Conservation (phyloP, 2,113 vertebrate species). For the Ivindomyrus marchei region DNA sequence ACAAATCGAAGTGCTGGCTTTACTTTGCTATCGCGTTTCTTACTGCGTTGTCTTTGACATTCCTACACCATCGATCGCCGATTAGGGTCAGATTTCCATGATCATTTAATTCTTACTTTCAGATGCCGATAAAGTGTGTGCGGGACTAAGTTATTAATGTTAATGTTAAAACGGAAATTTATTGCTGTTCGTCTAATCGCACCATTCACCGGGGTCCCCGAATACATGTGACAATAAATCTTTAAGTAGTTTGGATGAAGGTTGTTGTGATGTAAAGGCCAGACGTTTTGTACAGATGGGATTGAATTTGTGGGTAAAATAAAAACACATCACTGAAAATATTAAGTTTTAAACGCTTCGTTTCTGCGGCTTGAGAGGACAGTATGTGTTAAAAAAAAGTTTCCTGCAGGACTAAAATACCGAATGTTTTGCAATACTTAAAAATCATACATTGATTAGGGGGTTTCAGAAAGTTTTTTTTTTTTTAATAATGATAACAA, state of each 20-base stretch:
- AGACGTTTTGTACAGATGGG: neutral
- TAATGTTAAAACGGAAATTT: neutral
- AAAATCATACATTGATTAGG: slow-evolving; percentile 32
- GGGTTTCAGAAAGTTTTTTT: slow-evolving; percentile 34
- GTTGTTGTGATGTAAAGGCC: neutral
- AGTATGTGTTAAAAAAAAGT: neutral
- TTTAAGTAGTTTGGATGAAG: neutral
- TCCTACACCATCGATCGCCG: neutral
- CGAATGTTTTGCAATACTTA: slow-evolving; percentile 37
- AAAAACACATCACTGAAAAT: neutral
- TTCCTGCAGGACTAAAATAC: neutral
- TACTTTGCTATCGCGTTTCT: neutral
- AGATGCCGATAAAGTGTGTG: neutral
- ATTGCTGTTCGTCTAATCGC: neutral
- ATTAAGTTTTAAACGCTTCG: neutral
- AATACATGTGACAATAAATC: neutral
- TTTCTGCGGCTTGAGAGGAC: neutral
- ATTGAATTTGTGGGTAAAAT: neutral
- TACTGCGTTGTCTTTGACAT: neutral
- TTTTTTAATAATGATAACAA: neutral
- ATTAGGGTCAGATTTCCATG: neutral
- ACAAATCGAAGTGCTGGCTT: neutral
- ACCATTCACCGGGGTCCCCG: neutral
- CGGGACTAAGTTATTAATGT: neutral
- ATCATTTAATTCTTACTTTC: neutral